phyloP scores from a whole-genome alignment of 2,113 vertebrate genomes.

The Daubentonia madagascariensis region DNA sequence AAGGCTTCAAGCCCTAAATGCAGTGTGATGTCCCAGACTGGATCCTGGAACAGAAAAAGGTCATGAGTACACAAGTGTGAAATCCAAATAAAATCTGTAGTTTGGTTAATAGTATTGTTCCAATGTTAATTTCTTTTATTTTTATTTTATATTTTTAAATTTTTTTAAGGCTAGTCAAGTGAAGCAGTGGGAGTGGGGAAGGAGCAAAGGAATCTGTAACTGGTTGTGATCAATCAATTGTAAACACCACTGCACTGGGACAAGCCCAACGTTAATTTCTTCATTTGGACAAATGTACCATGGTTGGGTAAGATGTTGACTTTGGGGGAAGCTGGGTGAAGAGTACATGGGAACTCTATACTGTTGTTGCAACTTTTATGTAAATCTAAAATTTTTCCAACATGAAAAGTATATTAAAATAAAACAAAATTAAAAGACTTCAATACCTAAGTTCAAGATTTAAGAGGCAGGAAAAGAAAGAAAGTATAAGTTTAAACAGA shows the following conservation, averaged over 20 bases:
- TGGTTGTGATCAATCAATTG: too few species aligned
- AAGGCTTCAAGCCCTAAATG: background rate
- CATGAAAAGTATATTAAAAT: background rate
- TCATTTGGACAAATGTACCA: background rate
- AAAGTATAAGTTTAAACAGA: background rate
- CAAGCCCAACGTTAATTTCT: background rate
- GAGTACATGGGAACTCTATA: background rate
- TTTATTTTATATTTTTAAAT: too few species aligned
- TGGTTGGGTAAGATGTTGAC: background rate
- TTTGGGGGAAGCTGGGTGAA: background rate
- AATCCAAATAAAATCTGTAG: slow-evolving; percentile 8
- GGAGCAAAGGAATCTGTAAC: too few species aligned
- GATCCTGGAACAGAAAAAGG: background rate
- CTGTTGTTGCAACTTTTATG: background rate
- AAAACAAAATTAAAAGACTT: background rate
- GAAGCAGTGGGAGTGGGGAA: too few species aligned
- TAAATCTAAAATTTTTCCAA: slow-evolving; percentile 7
- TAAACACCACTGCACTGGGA: too few species aligned
- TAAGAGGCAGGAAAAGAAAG: background rate
- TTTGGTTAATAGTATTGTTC: background rate
- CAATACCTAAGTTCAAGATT: background rate
- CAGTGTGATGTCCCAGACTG: background rate
- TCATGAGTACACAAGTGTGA: background rate
- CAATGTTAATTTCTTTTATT: background rate
- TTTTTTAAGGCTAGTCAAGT: too few species aligned